Percentiles rank a stretch among this genome's conserved stretches.
phyloP scores from a whole-genome alignment of 2,888 invertebrate genomes.

The Drosophila formosana region DNA sequence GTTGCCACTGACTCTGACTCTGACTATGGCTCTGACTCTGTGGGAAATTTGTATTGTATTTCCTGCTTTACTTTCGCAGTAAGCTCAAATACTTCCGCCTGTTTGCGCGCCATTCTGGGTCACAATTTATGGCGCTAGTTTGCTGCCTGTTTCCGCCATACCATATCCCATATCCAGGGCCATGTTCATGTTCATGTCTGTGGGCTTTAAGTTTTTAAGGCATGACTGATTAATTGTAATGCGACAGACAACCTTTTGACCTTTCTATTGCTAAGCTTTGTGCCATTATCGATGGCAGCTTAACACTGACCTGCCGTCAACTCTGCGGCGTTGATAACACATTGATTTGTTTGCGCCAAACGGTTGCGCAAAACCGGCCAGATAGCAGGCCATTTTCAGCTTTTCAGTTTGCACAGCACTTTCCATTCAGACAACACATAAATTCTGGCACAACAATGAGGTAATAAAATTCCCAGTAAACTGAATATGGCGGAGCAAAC shows the following conservation, averaged over 20 bases:
- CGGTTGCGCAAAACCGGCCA: slow-evolving; percentile 28
- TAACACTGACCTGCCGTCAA: slow-evolving; percentile 34
- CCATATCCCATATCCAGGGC: slow-evolving; percentile 61
- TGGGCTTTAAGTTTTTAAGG: slow-evolving; percentile 51
- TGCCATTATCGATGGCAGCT: slow-evolving; percentile 43
- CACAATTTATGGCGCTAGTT: slow-evolving; percentile 71
- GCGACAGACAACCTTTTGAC: slow-evolving; percentile 51
- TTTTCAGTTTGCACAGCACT: neutral
- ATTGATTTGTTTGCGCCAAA: slow-evolving; percentile 47
- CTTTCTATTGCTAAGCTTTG: slow-evolving; percentile 40
- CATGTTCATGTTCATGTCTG: slow-evolving; percentile 13
- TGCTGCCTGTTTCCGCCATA: slow-evolving; percentile 63
- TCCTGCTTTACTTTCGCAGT: slow-evolving; percentile 51
- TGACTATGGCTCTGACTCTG: slow-evolving; percentile 9
- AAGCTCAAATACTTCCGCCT: slow-evolving; percentile 75
- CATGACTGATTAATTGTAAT: slow-evolving; percentile 61
- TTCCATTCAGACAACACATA: slow-evolving; percentile 3
- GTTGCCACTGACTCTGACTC: neutral
- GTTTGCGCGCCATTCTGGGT: slow-evolving; percentile 55
- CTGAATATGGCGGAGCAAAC: slow-evolving; percentile 33
- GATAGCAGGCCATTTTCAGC: slow-evolving; percentile 36
- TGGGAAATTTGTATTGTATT: slow-evolving; percentile 73
- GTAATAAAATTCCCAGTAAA: slow-evolving; percentile 1
- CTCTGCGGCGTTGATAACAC: slow-evolving; percentile 28
- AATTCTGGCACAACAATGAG: slow-evolving; percentile 17